phyloP scores from a whole-genome alignment of 2,113 vertebrate species.

The Sarotherodon lohbergeri region DNA sequence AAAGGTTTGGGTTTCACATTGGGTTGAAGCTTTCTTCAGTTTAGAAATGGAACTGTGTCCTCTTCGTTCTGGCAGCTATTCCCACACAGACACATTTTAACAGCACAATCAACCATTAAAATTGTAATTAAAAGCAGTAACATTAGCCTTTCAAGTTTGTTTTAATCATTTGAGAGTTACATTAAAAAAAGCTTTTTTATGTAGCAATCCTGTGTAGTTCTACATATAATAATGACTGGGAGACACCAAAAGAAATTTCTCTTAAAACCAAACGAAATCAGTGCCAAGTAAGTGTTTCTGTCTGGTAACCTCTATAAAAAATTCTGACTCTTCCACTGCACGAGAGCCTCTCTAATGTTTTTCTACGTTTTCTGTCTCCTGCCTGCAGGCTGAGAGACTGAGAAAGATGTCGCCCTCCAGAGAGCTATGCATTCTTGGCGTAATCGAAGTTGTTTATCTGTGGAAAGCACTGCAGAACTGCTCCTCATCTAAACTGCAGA shows the following conservation, averaged over 20 bases:
- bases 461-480: constrained; percentile 98
- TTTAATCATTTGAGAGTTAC: background rate
- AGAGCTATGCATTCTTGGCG: constrained; percentile 89
- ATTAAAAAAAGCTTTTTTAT: background rate
- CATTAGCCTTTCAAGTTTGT: background rate
- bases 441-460: constrained; percentile 92
- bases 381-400: constrained; percentile 85
- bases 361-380: background rate
- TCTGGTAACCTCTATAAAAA: no score
- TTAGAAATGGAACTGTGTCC: background rate
- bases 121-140: background rate
- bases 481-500: constrained; percentile 89
- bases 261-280: background rate
- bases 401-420: constrained; percentile 83
- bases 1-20: background rate
- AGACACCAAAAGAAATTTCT: background rate
- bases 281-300: background rate
- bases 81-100: background rate
- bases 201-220: background rate
- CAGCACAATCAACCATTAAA: background rate
- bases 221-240: background rate
- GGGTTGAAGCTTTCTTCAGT: background rate
- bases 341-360: background rate
- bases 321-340: background rate
- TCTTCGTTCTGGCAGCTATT: background rate